phyloP scores from a whole-genome alignment of 2,888 invertebrate species.

The Temnothorax ravouxi region DNA sequence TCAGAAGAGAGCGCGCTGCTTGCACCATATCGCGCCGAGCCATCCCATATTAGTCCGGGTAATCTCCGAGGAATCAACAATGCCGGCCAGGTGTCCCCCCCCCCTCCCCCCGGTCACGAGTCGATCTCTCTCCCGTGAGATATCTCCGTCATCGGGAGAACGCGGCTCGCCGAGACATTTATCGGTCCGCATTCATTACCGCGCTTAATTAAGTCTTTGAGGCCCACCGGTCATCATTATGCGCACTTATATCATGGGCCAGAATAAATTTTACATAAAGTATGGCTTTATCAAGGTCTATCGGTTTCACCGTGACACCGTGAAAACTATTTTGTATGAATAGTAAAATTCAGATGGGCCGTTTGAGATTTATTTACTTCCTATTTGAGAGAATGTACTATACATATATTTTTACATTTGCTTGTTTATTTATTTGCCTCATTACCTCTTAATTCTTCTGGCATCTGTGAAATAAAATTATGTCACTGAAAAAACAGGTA shows the following conservation, averaged over 20 bases:
- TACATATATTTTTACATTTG: neutral
- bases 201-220: slow-evolving; percentile 37
- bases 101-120: neutral
- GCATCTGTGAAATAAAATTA: neutral
- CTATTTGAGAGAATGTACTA: neutral
- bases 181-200: slow-evolving; percentile 7
- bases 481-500: neutral
- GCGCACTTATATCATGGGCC: slow-evolving; percentile 13
- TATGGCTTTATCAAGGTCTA: slow-evolving; percentile 19
- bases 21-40: slow-evolving; percentile 45
- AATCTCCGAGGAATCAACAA: slow-evolving; percentile 49
- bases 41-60: slow-evolving; percentile 45
- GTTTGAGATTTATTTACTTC: neutral
- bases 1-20: slow-evolving; percentile 57
- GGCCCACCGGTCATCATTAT: slow-evolving; percentile 31
- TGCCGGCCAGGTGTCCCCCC: slow-evolving; percentile 43
- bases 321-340: slow-evolving; percentile 8
- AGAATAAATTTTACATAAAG: slow-evolving; percentile 45
- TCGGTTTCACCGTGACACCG: neutral
- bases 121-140: neutral
- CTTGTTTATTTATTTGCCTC: no score
- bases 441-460: neutral
- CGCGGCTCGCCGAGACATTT: neutral
- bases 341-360: neutral
- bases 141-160: slow-evolving; percentile 7